Evolutionary conservation across 2,113 vertebrate genomes (phyloP), one percentile per base, ranked within the genome.

Genomic region (Phyllostomus hastatus): DNA sequence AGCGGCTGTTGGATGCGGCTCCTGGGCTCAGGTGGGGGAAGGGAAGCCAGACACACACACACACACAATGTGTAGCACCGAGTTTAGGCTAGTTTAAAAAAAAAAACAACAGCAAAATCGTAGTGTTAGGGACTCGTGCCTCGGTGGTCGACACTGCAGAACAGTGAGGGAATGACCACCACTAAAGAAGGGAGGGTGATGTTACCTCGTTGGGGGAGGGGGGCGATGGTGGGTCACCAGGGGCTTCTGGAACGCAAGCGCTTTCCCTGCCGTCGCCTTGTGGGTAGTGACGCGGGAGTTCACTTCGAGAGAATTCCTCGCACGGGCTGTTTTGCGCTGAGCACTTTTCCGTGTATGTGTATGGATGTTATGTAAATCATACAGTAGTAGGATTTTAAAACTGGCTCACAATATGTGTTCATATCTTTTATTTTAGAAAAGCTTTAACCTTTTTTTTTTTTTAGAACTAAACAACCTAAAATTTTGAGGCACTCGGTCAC

Each of bases 41-140:
- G 48, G 75, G 57, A 17, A 46, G 48, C 31, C 38, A 41, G 69
- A 41, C 38, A 41, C 38, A 41, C 28, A 4, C 19, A 50, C 73
- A 20, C 14, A 50, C 17, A 76, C 1, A 50, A 3, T 24, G n/a
- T 5, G 0, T 0, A 15, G 24, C n/a, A 1, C 28, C 7, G 20
- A 9, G 20, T 35, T 67, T 43, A 57, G 31, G 82, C 73, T 16
- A 10, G 9, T 72, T 88, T 14, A 1, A 41, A 26, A 90, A 87
- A 88, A 1, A 38, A 22, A 82, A 90, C 84, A 33, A 31, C 28
- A 22, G 59, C 41, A 33, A 11, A n/a, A 78, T 38, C 5, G 4
- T 73, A 46, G 33, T 43, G 2, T 12, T 12, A 26, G 82, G 61
- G 50, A 16, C 28, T n/a, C 5, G 0, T 19, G 33, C 38, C 20